Evolutionary conservation across 2,888 invertebrate genomes (phyloP), one percentile per base, ranked within the genome.

Genomic region (Sphaerophoria rueppellii): DNA sequence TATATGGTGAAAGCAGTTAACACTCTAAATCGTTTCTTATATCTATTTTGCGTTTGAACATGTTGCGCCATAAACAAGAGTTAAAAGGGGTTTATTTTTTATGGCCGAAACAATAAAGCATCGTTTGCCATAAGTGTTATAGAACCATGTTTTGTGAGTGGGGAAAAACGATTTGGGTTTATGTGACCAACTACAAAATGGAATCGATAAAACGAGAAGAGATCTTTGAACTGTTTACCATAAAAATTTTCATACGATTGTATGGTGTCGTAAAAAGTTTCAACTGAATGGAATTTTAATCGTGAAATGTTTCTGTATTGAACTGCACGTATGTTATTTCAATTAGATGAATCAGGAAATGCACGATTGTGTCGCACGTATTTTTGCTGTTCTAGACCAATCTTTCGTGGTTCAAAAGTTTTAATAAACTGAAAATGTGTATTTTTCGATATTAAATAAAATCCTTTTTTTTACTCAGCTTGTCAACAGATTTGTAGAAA

Each of bases 1-100:
- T 43, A 40, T 67, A n/a, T 40, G 40, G 52, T 54, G 24, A 67
- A 54, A 54, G 40, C 67, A 24, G 40, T 67, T 67, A 54, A 54
- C 52, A 67, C 52, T 67, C 52, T 50, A 32, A 67, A 65, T 65
- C 52, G 65, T 14, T 65, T 65, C 37, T 52, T 24, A 37, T 7
- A 52, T 40, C 52, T 65, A 37, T 52, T 63, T 60, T 60, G 40
- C 24, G 60, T 60, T 43, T 16, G 24, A 60, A 60, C 43, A 60
- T 60, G 60, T 40, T 60, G 6, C 9, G 12, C 60, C 60, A 60
- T 60, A 24, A 60, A 60, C 12, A 24, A 24, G 48, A 48, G 46
- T 63, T 48, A 63, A 63, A 24, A 63, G 63, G 48, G 48, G 48
- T 24, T 24, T 60, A 11, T 16, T 12, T 61, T 61, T 46, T 34